Evolutionary conservation across 2,888 invertebrate species (phyloP).

Genomic region (Anticlea derivata): DNA sequence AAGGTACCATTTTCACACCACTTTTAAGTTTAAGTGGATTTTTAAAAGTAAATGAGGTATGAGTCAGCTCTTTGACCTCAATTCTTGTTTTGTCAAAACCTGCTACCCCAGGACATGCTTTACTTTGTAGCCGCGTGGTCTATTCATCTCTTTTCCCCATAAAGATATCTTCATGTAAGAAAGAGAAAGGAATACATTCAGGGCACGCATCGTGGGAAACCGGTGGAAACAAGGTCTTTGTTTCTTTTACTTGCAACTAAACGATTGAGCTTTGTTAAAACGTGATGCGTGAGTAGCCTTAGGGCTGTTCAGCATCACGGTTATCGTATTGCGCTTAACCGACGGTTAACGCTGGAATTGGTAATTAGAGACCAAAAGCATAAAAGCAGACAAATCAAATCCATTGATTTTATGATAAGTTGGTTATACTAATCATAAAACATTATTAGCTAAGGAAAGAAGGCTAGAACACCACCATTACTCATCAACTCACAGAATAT

Average conservation of each 20-base stretch:
- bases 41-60: constrained; percentile 27
- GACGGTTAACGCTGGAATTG: neutral
- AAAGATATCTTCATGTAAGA: constrained; percentile 37
- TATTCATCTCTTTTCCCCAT: constrained; percentile 35
- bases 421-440: too few relatives aligned
- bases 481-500: neutral
- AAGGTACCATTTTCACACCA: too few relatives aligned
- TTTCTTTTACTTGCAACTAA: constrained; percentile 65
- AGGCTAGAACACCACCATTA: too few relatives aligned
- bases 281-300: constrained; percentile 35
- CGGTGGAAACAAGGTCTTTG: constrained; percentile 64
- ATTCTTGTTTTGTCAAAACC: constrained; percentile 52
- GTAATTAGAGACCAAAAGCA: too few relatives aligned
- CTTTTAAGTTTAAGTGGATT: too few relatives aligned
- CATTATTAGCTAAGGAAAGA: too few relatives aligned
- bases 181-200: constrained; percentile 44
- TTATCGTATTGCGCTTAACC: neutral
- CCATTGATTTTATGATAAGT: too few relatives aligned
- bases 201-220: constrained; percentile 70
- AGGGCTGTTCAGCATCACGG: neutral
- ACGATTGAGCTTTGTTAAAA: constrained; percentile 64
- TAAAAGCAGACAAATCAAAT: too few relatives aligned
- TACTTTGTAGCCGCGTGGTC: constrained; percentile 45
- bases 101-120: constrained; percentile 55
- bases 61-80: constrained; percentile 50